Conservation (phyloP, 2,888 invertebrate species). For the Volucella inflata region DNA sequence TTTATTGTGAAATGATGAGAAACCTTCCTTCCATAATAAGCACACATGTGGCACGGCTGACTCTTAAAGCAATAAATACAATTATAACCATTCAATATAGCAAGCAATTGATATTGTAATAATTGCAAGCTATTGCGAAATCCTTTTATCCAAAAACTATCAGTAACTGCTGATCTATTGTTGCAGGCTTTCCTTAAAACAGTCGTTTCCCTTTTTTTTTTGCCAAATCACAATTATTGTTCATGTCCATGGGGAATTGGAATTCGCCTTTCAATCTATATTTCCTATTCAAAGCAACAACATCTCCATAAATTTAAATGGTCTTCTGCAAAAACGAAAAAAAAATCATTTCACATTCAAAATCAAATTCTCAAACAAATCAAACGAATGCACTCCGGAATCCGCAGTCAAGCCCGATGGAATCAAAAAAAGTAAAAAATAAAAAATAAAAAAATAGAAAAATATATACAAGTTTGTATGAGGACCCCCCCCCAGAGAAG, state of each 20-base stretch:
- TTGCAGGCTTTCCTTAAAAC: no score
- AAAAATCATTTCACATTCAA: slow-evolving; percentile 66
- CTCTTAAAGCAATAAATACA: no score
- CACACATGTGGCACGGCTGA: no score
- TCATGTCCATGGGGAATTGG: slow-evolving; percentile 2
- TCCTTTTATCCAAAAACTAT: neutral
- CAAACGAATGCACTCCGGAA: slow-evolving; percentile 66
- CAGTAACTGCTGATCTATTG: no score
- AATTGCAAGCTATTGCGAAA: neutral
- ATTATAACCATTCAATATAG: no score
- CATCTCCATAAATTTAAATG: slow-evolving; percentile 25
- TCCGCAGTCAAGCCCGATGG: slow-evolving; percentile 21
- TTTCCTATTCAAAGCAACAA: slow-evolving; percentile 20
- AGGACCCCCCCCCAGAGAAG: neutral
- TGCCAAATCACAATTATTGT: neutral
- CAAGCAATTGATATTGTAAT: no score
- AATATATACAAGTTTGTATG: no score
- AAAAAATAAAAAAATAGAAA: slow-evolving; percentile 2
- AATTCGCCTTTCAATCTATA: slow-evolving; percentile 24
- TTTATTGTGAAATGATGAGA: no score
- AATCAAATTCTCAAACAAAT: slow-evolving; percentile 69
- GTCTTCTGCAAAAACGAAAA: slow-evolving; percentile 23
- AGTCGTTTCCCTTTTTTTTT: no score
- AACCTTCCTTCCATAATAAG: no score
- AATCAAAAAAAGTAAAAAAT: slow-evolving; percentile 6